Conservation (phyloP, 2,888 invertebrate species). For the Agonopterix heracliana region DNA sequence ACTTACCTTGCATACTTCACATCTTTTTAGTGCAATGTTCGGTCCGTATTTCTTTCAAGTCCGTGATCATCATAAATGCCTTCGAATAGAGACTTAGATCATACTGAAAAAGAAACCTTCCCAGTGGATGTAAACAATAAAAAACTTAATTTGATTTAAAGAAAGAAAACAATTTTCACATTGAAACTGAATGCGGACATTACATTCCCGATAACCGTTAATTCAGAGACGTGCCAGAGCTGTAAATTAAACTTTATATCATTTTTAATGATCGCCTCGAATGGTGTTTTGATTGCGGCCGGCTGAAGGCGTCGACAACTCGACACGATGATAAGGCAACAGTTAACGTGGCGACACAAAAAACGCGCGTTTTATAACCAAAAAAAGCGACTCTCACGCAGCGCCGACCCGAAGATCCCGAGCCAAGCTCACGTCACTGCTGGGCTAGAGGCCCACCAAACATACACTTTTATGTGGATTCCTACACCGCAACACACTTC, state of each 20-base stretch:
- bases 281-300: conserved; percentile 74
- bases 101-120: neutral
- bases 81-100: neutral
- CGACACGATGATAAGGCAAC: conserved; percentile 72
- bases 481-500: conserved; percentile 59
- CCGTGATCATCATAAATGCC: neutral
- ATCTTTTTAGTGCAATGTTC: too few species aligned
- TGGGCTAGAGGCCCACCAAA: conserved; percentile 19
- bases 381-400: conserved; percentile 48
- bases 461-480: conserved; percentile 58
- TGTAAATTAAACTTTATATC: conserved; percentile 75
- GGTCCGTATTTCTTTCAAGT: too few species aligned
- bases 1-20: too few species aligned
- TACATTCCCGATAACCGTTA: conserved; percentile 67
- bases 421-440: conserved; percentile 16
- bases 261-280: conserved; percentile 70
- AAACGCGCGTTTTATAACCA: conserved; percentile 65
- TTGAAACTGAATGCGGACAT: conserved; percentile 50
- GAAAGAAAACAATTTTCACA: conserved; percentile 38
- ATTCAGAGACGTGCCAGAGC: conserved; percentile 54
- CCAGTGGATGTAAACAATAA: conserved; percentile 27
- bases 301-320: conserved; percentile 76
- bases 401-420: conserved; percentile 13
- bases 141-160: conserved; percentile 30
- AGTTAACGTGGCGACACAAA: conserved; percentile 60